Evolutionary conservation across 2,113 vertebrate species (phyloP).

Genomic region (Tapirus terrestris): DNA sequence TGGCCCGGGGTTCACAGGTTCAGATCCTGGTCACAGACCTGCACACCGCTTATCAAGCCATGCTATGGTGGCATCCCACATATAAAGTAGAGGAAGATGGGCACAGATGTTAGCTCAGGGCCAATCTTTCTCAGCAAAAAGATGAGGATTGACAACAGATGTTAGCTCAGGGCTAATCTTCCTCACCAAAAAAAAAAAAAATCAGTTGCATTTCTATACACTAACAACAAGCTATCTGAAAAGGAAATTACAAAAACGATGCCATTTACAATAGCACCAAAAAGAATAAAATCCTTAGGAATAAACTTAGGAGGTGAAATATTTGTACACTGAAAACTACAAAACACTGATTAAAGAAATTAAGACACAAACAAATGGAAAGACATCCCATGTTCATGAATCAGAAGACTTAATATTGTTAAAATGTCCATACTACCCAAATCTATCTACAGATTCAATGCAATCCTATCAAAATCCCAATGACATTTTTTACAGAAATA

Average conservation of each 20-base stretch:
- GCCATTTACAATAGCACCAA: background rate
- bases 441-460: background rate
- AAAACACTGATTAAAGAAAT: background rate
- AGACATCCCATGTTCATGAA: background rate
- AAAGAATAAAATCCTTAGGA: background rate
- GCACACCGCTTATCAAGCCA: no score
- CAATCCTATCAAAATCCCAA: background rate
- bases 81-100: no score
- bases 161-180: no score
- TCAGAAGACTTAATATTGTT: background rate
- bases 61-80: no score
- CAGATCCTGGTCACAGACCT: no score
- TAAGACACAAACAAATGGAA: background rate
- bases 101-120: no score
- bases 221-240: background rate
- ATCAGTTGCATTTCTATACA: background rate
- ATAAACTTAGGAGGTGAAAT: background rate
- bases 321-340: background rate
- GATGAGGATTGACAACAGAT: no score
- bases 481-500: background rate
- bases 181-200: background rate
- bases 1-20: no score
- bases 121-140: no score
- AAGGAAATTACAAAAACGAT: background rate
- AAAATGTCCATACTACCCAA: background rate